Evolutionary conservation across 2,797 vertebrate genomes (phyloP).

Genomic region (Euphonia xanthogaster): DNA sequence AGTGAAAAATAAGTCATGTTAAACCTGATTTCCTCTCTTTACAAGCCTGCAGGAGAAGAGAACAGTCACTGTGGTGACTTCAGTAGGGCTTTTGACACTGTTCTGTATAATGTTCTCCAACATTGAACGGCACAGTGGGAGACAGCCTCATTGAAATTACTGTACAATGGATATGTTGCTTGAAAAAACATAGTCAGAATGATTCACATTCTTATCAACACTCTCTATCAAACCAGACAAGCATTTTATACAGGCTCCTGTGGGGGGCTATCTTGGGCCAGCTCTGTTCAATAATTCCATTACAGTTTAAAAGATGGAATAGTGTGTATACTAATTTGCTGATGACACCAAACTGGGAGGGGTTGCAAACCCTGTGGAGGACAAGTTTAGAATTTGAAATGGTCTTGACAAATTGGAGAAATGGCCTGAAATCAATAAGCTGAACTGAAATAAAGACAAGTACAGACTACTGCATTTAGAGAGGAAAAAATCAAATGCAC

Average conservation of each 20-base stretch:
- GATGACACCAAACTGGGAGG: neutral
- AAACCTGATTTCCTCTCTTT: neutral
- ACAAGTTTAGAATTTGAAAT: conserved; percentile 7
- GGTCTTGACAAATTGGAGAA: neutral
- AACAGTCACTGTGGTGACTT: neutral
- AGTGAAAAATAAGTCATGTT: neutral
- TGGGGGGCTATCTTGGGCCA: neutral
- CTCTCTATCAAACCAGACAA: neutral
- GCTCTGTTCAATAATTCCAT: conserved; percentile 40
- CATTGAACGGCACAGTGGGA: neutral
- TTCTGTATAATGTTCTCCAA: neutral
- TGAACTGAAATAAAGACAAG: conserved; percentile 12
- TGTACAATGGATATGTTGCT: neutral
- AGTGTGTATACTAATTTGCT: neutral
- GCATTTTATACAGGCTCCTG: neutral
- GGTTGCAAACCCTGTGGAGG: neutral
- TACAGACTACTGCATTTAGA: neutral
- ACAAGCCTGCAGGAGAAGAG: neutral
- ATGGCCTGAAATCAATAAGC: conserved; percentile 9
- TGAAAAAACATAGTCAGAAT: neutral
- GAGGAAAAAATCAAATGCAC: neutral
- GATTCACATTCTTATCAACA: conserved; percentile 19
- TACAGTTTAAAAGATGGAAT: conserved; percentile 16
- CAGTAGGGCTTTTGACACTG: neutral
- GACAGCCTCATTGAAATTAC: neutral